phyloP scores from a whole-genome alignment of 1,140 invertebrate species.

The Polypedilum pembai region DNA sequence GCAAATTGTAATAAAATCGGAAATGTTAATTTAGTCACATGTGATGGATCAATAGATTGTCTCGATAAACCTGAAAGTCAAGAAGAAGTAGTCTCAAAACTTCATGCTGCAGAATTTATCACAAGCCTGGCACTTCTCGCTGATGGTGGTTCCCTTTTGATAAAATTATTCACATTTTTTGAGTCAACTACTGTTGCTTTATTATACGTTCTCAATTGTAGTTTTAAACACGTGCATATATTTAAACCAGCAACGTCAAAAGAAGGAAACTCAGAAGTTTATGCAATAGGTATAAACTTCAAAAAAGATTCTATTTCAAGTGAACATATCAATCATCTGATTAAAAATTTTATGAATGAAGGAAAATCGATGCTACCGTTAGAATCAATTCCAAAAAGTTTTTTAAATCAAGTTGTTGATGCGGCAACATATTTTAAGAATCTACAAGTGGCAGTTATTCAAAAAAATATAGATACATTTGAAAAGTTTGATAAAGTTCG shows the following conservation, averaged over 20 bases:
- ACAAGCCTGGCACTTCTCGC: constrained; percentile 64
- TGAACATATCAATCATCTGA: neutral
- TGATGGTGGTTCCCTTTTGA: constrained; percentile 65
- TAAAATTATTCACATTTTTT: constrained; percentile 93
- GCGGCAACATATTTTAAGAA: neutral
- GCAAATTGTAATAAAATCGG: constrained; percentile 33
- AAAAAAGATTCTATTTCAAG: neutral
- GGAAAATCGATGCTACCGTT: neutral
- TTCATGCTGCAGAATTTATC: constrained; percentile 78
- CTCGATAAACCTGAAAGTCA: constrained; percentile 74
- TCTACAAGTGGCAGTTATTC: neutral
- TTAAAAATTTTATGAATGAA: neutral
- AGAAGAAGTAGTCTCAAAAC: constrained; percentile 63
- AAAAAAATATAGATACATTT: neutral
- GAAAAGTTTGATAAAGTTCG: neutral
- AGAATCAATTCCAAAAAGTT: neutral
- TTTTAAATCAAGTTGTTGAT: neutral
- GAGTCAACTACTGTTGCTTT: constrained; percentile 71
- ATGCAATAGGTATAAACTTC: constrained; percentile 59
- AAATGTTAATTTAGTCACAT: constrained; percentile 61
- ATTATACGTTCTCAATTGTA: constrained; percentile 69
- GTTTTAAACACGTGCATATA: constrained; percentile 63
- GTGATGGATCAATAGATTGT: constrained; percentile 91
- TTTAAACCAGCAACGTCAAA: constrained; percentile 89
- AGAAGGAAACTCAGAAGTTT: constrained; percentile 89